phyloP scores from a whole-genome alignment of 2,797 vertebrate species.

The Acanthornis magna region DNA sequence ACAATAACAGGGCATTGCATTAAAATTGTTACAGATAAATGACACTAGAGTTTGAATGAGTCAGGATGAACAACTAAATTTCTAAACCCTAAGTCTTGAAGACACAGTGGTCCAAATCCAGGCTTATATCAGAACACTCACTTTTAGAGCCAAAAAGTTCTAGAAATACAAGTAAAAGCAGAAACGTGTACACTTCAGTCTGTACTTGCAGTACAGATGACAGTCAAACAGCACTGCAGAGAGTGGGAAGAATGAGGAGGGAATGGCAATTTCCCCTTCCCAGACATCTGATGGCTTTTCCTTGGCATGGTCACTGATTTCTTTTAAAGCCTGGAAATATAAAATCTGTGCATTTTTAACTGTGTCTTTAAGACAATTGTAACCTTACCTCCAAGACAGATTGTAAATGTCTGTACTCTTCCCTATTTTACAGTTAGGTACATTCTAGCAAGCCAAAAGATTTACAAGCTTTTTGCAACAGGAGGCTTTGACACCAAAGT shows the following conservation, averaged over 20 bases:
- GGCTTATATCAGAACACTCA: neutral
- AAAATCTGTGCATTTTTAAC: neutral
- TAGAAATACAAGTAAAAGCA: neutral
- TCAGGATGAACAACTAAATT: neutral
- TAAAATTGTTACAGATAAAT: constrained; percentile 37
- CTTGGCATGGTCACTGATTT: neutral
- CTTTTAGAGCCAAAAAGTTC: neutral
- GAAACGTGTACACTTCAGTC: neutral
- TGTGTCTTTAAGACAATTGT: neutral
- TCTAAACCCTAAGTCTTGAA: neutral
- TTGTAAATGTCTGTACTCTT: neutral
- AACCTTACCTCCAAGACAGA: neutral
- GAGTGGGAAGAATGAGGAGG: neutral
- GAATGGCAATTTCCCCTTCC: neutral
- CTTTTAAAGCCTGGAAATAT: neutral
- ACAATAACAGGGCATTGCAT: neutral
- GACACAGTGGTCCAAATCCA: neutral
- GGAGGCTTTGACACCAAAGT: neutral
- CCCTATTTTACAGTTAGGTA: neutral
- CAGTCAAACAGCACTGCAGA: neutral
- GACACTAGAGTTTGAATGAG: neutral
- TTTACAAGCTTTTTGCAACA: neutral
- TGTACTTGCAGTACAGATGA: neutral
- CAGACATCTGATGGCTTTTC: neutral
- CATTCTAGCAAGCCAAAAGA: neutral